Conservation (phyloP, 2,888 invertebrate species). For the Melikaiella ostensackeni region DNA sequence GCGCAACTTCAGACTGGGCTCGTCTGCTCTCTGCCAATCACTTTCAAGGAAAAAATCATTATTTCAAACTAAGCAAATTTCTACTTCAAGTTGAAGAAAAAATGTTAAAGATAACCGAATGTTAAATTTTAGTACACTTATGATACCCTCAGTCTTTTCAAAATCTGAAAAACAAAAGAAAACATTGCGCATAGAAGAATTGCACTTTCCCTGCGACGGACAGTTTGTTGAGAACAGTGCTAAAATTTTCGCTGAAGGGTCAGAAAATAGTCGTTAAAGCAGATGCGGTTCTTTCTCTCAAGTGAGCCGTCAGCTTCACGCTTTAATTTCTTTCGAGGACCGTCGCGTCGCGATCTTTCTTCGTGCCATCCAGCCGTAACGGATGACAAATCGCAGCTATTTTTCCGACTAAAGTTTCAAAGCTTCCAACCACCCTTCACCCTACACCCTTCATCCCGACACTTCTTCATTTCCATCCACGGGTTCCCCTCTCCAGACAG, state of each 20-base stretch:
- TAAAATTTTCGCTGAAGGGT: conserved; percentile 59
- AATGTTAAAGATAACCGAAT: too few species aligned
- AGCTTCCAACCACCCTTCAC: conserved; percentile 21
- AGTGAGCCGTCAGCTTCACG: conserved; percentile 63
- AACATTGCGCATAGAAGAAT: background rate
- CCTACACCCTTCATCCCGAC: conserved; percentile 31
- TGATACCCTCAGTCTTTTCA: too few species aligned
- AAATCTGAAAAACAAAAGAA: background rate
- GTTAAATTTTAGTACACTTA: too few species aligned
- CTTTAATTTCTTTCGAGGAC: conserved; percentile 58
- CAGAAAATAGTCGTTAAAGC: conserved; percentile 63
- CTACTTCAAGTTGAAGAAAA: too few species aligned
- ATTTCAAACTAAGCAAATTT: too few species aligned
- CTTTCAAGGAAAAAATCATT: too few species aligned
- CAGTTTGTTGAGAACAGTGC: conserved; percentile 64
- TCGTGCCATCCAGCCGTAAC: conserved; percentile 29
- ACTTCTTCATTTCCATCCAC: conserved; percentile 29
- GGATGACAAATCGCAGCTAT: conserved; percentile 55
- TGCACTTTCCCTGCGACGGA: conserved; percentile 44
- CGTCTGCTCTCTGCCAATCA: too few species aligned
- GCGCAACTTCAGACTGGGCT: too few species aligned
- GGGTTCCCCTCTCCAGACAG: conserved; percentile 2
- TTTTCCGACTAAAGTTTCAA: conserved; percentile 44
- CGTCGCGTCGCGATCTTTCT: conserved; percentile 39
- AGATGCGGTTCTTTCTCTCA: conserved; percentile 56